A percentile compares a stretch with the other conserved stretches of the same genome.
Conservation (phyloP, 2,888 invertebrate species). For the Eulithis testata region DNA sequence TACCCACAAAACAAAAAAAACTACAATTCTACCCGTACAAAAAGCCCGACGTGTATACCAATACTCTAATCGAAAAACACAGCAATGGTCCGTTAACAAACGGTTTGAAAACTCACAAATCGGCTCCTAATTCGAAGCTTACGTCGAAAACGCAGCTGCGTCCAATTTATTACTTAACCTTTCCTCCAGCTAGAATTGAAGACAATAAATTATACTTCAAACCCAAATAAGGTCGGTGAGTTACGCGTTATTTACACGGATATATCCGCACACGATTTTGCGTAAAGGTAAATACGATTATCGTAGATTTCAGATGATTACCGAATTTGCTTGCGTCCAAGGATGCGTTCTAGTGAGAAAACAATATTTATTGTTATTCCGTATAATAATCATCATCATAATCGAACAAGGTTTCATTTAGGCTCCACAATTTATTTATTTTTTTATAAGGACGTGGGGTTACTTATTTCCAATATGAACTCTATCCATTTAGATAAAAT, state of each 20-base stretch:
- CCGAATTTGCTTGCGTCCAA: no score
- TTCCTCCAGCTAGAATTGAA: constrained; percentile 80
- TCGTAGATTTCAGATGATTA: not conserved
- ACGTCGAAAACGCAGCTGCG: constrained; percentile 79
- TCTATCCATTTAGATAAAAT: no score
- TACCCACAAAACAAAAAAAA: not conserved
- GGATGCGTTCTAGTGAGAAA: no score
- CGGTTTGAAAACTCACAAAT: constrained; percentile 65
- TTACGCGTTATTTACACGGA: constrained; percentile 53
- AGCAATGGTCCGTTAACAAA: constrained; percentile 32
- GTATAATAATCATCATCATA: no score
- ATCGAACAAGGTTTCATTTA: no score
- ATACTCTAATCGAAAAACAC: constrained; percentile 16
- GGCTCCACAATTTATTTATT: no score
- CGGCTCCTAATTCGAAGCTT: constrained; percentile 77
- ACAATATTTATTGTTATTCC: no score
- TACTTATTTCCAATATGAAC: no score
- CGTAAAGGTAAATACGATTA: not conserved
- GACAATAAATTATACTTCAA: constrained; percentile 83
- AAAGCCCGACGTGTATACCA: not conserved
- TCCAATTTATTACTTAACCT: constrained; percentile 79
- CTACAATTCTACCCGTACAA: not conserved
- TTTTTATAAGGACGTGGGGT: no score
- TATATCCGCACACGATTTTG: not conserved
- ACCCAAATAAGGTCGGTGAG: constrained; percentile 80